Evolutionary conservation across 2,113 vertebrate species (phyloP), one percentile per base, ranked within the genome.

Genomic region (Agapornis roseicollis): DNA sequence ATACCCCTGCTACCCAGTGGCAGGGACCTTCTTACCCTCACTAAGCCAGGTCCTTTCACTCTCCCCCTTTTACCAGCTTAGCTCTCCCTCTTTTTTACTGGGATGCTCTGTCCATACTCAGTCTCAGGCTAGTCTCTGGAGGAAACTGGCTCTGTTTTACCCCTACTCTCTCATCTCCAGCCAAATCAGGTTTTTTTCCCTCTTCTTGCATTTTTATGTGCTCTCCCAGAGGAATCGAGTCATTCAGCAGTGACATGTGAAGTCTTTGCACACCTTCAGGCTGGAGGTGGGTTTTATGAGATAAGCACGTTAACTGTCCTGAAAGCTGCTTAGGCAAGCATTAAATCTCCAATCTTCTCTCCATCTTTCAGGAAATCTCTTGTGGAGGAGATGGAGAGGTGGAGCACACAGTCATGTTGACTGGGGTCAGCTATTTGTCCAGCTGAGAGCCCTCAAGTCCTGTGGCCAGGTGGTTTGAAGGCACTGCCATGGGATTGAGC

Each of bases 291-390:
- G 80, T 27, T 71, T 90, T 96, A 97, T 80, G 69, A 41, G 88
- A 93, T 97, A 97, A 97, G 95, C 88, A 88, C 4, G 9, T 96
- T 90, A 97, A 74, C 76, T 13, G 16, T n/a, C 31, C 78, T 93
- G 23, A 95, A 97, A 98, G 95, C 93, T 72, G 65, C 93, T 98
- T 97, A 97, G 70, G 31, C 49, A 70, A 92, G 66, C 58, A 71
- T 70, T 97, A 96, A 85, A 85, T 92, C 90, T 89, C 39, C 94
- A 96, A 96, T 92, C 96, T 96, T 92, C 71, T 83, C 84, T 96
- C 56, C 27, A 42, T 89, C 89, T 86, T 96, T 85, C 83, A 92
- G 58, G 17, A 93, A 84, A 90, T 88, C 65, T 52, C 19, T 89
- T 95, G 85, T 94, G 88, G 87, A 97, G 80, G 84, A 97, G 72